Evolutionary conservation across 2,888 invertebrate genomes (phyloP).

Genomic region (Epiblema foenella): DNA sequence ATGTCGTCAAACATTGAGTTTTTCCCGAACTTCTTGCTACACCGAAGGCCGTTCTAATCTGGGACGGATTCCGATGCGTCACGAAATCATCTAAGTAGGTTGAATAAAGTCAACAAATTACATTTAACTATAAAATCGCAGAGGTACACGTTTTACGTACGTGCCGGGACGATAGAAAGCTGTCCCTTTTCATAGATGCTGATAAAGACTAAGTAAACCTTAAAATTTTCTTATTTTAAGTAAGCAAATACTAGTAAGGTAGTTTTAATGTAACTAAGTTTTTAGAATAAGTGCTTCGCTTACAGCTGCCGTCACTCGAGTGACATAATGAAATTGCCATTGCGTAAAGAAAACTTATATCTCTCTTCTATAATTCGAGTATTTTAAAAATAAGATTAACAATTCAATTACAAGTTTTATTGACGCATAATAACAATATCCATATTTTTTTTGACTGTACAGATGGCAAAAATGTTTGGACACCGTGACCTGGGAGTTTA

Average conservation of each 20-base stretch:
- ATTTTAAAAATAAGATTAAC: background rate
- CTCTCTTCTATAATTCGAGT: background rate
- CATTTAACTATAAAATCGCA: conserved; percentile 62
- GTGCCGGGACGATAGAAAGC: conserved; percentile 67
- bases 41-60: conserved; percentile 70
- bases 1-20: conserved; percentile 53
- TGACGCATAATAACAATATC: too few species aligned
- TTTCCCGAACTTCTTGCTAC: conserved; percentile 64
- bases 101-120: conserved; percentile 65
- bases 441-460: too few species aligned
- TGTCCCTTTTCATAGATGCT: conserved; percentile 54
- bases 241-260: background rate
- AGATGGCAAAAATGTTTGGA: too few species aligned
- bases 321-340: background rate
- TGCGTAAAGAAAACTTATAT: background rate
- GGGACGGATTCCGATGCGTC: conserved; percentile 74
- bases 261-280: background rate
- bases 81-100: conserved; percentile 69
- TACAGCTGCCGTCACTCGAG: background rate
- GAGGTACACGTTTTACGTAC: conserved; percentile 59
- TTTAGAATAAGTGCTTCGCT: background rate
- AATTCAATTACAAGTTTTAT: too few species aligned
- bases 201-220: background rate
- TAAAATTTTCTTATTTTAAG: background rate
- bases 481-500: too few species aligned